Conservation (phyloP, 2,113 vertebrate species). For the Tachuris rubrigastra region DNA sequence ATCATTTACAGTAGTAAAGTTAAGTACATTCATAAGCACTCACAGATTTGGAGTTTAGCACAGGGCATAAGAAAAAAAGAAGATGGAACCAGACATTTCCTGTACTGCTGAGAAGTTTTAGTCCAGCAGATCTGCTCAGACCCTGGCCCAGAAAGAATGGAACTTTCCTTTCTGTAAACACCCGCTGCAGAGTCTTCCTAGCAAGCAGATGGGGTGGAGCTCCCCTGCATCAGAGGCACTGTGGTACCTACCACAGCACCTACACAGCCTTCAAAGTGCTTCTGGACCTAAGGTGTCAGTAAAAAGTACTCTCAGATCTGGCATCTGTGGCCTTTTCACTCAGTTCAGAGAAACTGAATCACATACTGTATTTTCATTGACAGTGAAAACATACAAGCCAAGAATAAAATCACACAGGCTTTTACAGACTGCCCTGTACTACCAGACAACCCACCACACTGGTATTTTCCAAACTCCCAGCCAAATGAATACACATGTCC, state of each 20-base stretch:
- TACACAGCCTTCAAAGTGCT: neutral
- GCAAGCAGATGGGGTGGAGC: neutral
- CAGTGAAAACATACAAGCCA: neutral
- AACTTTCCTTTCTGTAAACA: neutral
- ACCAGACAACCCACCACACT: neutral
- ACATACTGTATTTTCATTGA: neutral
- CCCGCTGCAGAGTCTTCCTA: neutral
- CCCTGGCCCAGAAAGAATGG: neutral
- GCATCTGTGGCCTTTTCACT: neutral
- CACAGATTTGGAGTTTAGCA: neutral
- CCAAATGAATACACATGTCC: neutral
- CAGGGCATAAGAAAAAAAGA: neutral
- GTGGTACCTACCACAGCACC: neutral
- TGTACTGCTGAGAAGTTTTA: neutral
- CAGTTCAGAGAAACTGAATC: neutral
- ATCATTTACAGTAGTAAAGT: conserved; percentile 14
- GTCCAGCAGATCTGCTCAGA: neutral
- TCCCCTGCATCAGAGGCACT: neutral
- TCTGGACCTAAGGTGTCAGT: neutral
- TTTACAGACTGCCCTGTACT: neutral
- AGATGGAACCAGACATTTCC: neutral
- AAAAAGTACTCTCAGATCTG: neutral
- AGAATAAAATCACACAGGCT: neutral
- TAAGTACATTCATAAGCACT: neutral
- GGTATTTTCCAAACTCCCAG: conserved; percentile 26